Percentiles rank a stretch among this genome's conserved stretches.
Conservation (phyloP, 2,888 invertebrate genomes). For the Dione juno region DNA sequence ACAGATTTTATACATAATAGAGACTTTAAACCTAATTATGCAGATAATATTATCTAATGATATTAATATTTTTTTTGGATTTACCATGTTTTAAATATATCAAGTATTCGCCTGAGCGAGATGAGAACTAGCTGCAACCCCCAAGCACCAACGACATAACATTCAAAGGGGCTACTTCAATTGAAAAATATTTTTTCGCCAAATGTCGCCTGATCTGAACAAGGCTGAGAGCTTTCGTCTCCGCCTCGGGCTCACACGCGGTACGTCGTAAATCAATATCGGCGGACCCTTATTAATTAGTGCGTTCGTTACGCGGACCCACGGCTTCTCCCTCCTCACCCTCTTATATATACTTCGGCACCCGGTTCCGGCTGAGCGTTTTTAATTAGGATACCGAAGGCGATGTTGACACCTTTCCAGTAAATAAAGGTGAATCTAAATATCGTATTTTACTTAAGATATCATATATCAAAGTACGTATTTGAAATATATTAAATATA, state of each 20-base stretch:
- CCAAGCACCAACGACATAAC: not conserved
- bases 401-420: slow-evolving; percentile 66
- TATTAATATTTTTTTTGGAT: too few relatives aligned
- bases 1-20: too few relatives aligned
- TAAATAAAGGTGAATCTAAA: slow-evolving; percentile 53
- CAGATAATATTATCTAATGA: too few relatives aligned
- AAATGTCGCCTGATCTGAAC: slow-evolving; percentile 27
- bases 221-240: slow-evolving; percentile 33
- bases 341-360: slow-evolving; percentile 36
- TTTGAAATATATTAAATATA: not conserved
- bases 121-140: not conserved
- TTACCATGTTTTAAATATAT: not conserved
- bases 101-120: not conserved
- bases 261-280: slow-evolving; percentile 81
- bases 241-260: slow-evolving; percentile 57
- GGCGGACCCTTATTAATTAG: slow-evolving; percentile 83
- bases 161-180: not conserved
- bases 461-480: slow-evolving; percentile 33
- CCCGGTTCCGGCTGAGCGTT: slow-evolving; percentile 64
- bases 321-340: slow-evolving; percentile 51
- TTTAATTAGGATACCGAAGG: slow-evolving; percentile 75
- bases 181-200: not conserved
- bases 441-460: slow-evolving; percentile 34
- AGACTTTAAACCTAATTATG: not conserved
- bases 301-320: slow-evolving; percentile 75